phyloP scores from a whole-genome alignment of 2,888 invertebrate species.

The Bedellia somnulentella region DNA sequence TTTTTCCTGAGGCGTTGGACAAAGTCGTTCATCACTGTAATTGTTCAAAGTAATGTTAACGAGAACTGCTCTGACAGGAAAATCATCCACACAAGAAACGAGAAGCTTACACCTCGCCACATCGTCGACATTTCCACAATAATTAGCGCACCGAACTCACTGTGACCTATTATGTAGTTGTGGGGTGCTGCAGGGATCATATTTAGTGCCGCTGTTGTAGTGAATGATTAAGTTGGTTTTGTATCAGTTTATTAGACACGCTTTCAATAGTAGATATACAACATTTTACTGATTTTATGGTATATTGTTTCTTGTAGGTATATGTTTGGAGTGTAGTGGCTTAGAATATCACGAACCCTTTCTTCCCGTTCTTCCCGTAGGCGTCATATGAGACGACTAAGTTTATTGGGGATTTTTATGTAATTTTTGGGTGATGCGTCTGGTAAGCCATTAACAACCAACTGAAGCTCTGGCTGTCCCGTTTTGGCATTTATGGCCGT shows the following conservation, averaged over 20 bases:
- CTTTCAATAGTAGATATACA: no score
- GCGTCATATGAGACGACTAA: no score
- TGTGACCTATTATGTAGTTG: not conserved
- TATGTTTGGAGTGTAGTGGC: not conserved
- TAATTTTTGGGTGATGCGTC: no score
- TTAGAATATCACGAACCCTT: no score
- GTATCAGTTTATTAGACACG: not conserved
- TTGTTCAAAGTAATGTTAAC: constrained; percentile 10
- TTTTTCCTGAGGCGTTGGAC: no score
- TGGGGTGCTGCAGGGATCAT: not conserved
- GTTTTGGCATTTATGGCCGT: no score
- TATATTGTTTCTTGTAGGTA: not conserved
- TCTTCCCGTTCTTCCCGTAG: no score
- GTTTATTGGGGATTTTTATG: no score
- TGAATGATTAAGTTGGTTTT: not conserved
- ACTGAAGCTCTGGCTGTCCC: no score
- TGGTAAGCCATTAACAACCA: no score
- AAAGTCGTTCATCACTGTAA: no score
- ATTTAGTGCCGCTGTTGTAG: not conserved
- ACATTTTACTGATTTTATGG: not conserved
- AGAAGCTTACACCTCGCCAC: not conserved
- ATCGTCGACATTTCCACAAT: not conserved
- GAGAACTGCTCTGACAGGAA: constrained; percentile 7
- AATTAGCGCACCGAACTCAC: not conserved
- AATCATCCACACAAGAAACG: constrained; percentile 7